Percentiles rank a stretch among this genome's conserved stretches.
Evolutionary conservation across 2,113 vertebrate genomes (phyloP).

Genomic region (Syngnathoides biaculeatus): DNA sequence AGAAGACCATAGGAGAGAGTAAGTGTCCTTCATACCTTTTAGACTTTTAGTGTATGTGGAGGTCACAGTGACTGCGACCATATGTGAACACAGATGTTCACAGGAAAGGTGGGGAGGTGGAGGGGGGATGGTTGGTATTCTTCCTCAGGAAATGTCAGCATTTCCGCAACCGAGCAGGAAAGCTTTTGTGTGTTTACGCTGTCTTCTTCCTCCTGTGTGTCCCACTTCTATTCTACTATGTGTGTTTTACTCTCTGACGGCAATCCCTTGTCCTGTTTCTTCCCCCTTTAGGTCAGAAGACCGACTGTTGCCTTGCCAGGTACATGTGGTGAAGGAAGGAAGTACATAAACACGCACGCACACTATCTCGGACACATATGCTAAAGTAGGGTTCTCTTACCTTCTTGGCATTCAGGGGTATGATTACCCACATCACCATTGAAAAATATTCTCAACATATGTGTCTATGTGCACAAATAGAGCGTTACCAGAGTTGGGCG

Average conservation of each 20-base stretch:
- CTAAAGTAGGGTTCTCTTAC: constrained; percentile 25
- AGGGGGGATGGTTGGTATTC: not conserved
- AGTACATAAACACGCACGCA: constrained; percentile 12
- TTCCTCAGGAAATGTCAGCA: constrained; percentile 17
- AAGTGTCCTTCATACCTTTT: constrained; percentile 67
- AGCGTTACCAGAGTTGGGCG: constrained; percentile 45
- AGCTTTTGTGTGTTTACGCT: constrained; percentile 12
- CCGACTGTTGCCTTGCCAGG: constrained; percentile 93
- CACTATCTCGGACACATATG: constrained; percentile 15
- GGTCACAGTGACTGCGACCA: constrained; percentile 39
- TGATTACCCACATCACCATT: constrained; percentile 44
- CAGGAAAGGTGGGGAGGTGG: not conserved
- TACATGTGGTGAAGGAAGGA: constrained; percentile 71
- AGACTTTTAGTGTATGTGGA: constrained; percentile 11
- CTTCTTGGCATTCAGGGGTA: constrained; percentile 42
- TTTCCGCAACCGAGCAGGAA: constrained; percentile 35
- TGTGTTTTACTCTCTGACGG: constrained; percentile 31
- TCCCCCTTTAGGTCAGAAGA: constrained; percentile 84
- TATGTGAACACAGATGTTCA: constrained; percentile 48
- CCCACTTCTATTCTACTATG: constrained; percentile 23
- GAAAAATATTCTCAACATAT: constrained; percentile 50
- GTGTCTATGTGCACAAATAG: constrained; percentile 49
- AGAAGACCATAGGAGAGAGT: constrained; percentile 98
- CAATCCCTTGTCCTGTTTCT: constrained; percentile 49
- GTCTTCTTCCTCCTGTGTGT: constrained; percentile 31